Evolutionary conservation across 2,113 vertebrate species (phyloP), one percentile per base, ranked within the genome.

Genomic region (Cisticola juncidis): DNA sequence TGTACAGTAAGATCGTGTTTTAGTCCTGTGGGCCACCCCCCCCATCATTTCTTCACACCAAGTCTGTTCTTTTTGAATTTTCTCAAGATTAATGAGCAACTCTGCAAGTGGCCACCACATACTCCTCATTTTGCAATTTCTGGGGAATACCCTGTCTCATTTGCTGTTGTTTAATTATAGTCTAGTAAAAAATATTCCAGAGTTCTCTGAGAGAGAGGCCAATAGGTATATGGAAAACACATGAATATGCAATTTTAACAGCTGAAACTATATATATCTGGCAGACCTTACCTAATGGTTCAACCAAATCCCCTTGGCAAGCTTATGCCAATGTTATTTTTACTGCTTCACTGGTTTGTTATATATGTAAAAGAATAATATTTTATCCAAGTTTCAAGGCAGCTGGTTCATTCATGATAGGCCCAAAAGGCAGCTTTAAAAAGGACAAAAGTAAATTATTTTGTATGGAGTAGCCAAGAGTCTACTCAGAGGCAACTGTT

Each of bases 171-270:
- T 95, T 94, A 95, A 97, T 92, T 96, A 83, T 77, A 73, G 71
- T 56, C 86, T 89, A 92, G 76, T 91, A 94, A 91, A 92, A 92
- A 56, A 9, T 45, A 70, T 77, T 92, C 81, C 88, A 82, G 84
- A 81, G n/a, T 53, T 90, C 36, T 90, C 40, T 0, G 2, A 87
- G 58, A 92, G 47, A 69, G 78, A 92, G 81, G 86, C 84, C 94
- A 96, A 72, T 62, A 90, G 76, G 88, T 96, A 90, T 56, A 96
- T 96, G 95, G 91, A 96, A 97, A 97, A 96, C 88, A 96, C 48
- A 96, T 95, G 95, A 96, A 97, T 97, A 92, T 92, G 73, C 71
- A 96, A 94, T 96, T 95, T 96, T 96, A 95, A 92, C 94, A 96
- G 86, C 82, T 96, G 88, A 95, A 97, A 95, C 65, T 81, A 50